Evolutionary conservation across 2,113 vertebrate species (phyloP).

Genomic region (Oophaga pumilio): DNA sequence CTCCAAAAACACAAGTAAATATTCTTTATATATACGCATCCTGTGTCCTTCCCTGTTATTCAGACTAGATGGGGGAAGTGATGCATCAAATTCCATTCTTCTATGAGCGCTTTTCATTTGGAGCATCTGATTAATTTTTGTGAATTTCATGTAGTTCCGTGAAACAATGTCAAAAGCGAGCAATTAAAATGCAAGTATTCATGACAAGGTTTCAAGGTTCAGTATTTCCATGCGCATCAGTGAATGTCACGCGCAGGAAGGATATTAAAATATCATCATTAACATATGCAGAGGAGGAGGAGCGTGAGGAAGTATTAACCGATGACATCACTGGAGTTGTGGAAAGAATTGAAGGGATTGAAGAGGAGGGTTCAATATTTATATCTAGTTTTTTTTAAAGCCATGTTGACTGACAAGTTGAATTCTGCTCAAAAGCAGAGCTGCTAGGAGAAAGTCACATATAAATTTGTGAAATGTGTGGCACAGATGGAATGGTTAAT

Average conservation of each 20-base stretch:
- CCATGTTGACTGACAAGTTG: not conserved
- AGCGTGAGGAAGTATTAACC: not conserved
- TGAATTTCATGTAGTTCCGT: not conserved
- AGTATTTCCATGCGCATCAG: not conserved
- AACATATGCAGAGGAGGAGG: not conserved
- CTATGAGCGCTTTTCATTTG: not conserved
- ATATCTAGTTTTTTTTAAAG: not conserved
- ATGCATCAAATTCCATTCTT: conserved; percentile 24
- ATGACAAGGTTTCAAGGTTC: not conserved
- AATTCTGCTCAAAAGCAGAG: not conserved
- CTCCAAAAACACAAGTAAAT: conserved; percentile 17
- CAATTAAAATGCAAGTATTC: conserved; percentile 14
- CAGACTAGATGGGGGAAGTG: not conserved
- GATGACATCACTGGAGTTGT: not conserved
- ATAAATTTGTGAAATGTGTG: no score
- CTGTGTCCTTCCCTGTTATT: conserved; percentile 17
- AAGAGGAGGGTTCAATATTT: not conserved
- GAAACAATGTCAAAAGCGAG: not conserved
- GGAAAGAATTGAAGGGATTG: not conserved
- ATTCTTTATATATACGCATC: conserved; percentile 4
- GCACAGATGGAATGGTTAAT: no score
- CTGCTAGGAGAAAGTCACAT: no score
- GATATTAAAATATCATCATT: conserved; percentile 9
- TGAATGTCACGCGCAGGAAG: not conserved
- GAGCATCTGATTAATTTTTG: conserved; percentile 5